Conservation (phyloP, 2,888 invertebrate genomes). For the Phytoseiulus persimilis region DNA sequence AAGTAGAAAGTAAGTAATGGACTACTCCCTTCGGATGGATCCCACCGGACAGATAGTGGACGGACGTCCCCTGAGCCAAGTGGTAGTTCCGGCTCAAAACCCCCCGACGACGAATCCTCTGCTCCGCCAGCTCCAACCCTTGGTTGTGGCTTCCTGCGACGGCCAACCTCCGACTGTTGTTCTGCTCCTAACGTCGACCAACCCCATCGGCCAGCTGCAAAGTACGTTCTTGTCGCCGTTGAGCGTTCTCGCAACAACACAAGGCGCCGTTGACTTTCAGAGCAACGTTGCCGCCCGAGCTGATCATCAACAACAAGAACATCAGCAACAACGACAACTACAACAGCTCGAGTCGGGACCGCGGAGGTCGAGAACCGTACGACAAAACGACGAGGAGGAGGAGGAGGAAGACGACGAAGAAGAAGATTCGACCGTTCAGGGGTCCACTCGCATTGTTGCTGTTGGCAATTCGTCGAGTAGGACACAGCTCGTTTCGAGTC, state of each 20-base stretch:
- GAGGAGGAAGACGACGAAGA: not conserved
- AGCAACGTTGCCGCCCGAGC: not conserved
- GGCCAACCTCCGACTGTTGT: slow-evolving; percentile 29
- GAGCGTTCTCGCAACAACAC: slow-evolving; percentile 17
- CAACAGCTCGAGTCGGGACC: no score
- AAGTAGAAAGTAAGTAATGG: not conserved
- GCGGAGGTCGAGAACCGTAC: no score
- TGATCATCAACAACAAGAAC: not conserved
- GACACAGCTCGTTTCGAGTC: not conserved
- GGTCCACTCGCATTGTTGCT: slow-evolving; percentile 24
- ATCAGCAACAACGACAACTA: not conserved
- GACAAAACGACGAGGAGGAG: no score
- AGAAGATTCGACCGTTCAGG: not conserved
- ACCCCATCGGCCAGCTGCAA: slow-evolving; percentile 10
- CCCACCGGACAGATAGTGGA: not conserved
- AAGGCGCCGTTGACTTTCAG: slow-evolving; percentile 18
- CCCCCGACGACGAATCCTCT: not conserved
- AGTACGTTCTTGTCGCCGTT: slow-evolving; percentile 23
- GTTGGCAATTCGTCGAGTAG: not conserved
- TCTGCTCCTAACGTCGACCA: slow-evolving; percentile 8
- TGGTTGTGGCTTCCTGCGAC: slow-evolving; percentile 35
- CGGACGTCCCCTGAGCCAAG: not conserved
- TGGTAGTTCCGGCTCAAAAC: not conserved
- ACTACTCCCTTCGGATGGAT: not conserved
- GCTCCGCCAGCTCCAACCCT: slow-evolving; percentile 27